phyloP scores from a whole-genome alignment of 1,140 invertebrate genomes.

The Papilio dardanus region DNA sequence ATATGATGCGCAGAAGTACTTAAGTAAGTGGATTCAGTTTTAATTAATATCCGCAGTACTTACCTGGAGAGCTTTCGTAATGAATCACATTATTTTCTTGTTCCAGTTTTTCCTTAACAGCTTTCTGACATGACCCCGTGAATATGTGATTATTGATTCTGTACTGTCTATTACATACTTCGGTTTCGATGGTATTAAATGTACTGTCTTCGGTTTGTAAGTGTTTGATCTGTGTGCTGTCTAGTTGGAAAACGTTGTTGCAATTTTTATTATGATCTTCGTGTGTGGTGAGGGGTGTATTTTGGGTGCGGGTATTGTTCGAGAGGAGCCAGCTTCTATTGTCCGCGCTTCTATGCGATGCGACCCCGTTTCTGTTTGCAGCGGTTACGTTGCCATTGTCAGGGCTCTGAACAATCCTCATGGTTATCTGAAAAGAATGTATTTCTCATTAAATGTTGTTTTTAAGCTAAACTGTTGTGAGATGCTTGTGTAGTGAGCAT shows the following conservation, averaged over 20 bases:
- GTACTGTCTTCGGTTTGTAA: conserved; percentile 38
- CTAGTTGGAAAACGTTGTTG: conserved; percentile 47
- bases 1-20: background rate
- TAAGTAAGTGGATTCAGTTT: conserved; percentile 15
- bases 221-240: conserved; percentile 41
- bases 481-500: background rate
- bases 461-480: background rate
- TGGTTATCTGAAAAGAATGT: conserved; percentile 61
- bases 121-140: conserved; percentile 34
- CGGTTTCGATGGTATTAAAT: conserved; percentile 44
- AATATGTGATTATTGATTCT: conserved; percentile 53
- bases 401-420: conserved; percentile 61
- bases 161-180: conserved; percentile 66
- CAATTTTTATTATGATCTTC: conserved; percentile 51
- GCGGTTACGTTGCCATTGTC: conserved; percentile 66
- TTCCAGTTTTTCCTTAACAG: conserved; percentile 46
- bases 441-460: conserved; percentile 9
- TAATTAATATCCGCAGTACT: conserved; percentile 34
- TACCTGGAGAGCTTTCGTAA: conserved; percentile 51
- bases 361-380: conserved; percentile 42
- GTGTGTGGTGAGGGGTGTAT: conserved; percentile 44
- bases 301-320: conserved; percentile 41
- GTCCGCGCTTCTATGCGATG: conserved; percentile 30
- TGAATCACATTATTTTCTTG: conserved; percentile 38
- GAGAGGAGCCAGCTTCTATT: conserved; percentile 50